A percentile compares a stretch with the other conserved stretches of the same genome.
These are phyloP conservation scores for Podabrus alpinus DNA, from an alignment of 2,888 invertebrate species.

Conservation along the genomic window DNA sequence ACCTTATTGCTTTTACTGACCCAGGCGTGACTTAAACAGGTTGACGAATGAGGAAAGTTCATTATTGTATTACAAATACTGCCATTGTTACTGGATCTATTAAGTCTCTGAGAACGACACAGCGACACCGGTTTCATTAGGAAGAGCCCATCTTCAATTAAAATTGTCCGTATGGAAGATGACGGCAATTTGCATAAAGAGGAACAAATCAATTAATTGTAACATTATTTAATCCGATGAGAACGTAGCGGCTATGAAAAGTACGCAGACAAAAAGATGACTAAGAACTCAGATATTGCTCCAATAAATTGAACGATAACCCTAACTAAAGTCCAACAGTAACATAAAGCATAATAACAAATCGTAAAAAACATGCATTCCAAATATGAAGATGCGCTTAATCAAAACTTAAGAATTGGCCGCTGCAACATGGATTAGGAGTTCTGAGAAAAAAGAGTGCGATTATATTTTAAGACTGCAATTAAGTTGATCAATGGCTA, in stretches of 20 bases:
- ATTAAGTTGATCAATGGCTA: background rate
- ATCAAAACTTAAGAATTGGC: background rate
- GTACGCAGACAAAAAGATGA: conserved; percentile 17
- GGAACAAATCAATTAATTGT: conserved; percentile 5
- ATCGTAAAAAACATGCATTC: background rate
- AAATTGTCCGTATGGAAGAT: background rate
- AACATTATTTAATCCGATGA: conserved; percentile 7
- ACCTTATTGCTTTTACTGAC: conserved; percentile 24
- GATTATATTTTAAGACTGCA: background rate
- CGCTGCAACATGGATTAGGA: background rate
- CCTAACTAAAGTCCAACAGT: background rate
- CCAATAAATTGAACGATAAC: background rate
- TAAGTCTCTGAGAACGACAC: background rate
- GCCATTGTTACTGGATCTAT: background rate
- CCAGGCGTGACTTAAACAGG: conserved; percentile 15
- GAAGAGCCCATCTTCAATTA: background rate
- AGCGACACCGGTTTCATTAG: background rate
- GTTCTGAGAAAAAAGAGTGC: background rate
- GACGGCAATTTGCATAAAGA: background rate
- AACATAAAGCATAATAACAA: background rate
- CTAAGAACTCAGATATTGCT: conserved; percentile 4
- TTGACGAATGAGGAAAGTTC: conserved; percentile 8
- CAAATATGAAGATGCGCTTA: background rate
- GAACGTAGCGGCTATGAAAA: background rate
- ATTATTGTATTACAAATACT: background rate